A percentile compares a stretch with the other conserved stretches of the same genome.
Conservation (phyloP, 2,797 vertebrate genomes). For the Otolemur crassicaudatus region DNA sequence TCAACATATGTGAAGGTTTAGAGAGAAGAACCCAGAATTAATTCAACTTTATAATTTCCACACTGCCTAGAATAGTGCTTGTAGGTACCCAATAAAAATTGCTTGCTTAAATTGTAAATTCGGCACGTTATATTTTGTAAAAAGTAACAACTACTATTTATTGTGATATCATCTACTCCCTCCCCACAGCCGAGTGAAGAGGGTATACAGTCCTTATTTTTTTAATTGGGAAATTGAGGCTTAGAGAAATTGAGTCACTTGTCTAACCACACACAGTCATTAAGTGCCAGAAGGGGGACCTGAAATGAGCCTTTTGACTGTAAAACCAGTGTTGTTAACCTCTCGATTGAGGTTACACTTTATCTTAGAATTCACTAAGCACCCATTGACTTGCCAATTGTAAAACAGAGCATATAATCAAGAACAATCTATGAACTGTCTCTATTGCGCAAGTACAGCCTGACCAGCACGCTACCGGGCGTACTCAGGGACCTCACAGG, state of each 20-base stretch:
- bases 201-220: neutral
- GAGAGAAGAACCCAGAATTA: neutral
- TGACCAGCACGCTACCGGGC: neutral
- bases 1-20: neutral
- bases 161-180: neutral
- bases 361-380: conserved; percentile 53
- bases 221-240: conserved; percentile 50
- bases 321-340: conserved; percentile 12
- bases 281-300: neutral
- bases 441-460: neutral
- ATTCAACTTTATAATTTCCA: conserved; percentile 33
- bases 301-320: conserved; percentile 47
- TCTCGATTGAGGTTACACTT: conserved; percentile 30
- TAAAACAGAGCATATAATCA: conserved; percentile 24
- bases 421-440: neutral
- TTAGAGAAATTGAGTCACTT: conserved; percentile 42
- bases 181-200: neutral
- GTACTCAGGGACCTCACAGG: neutral
- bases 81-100: neutral
- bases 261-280: neutral
- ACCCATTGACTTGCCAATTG: neutral
- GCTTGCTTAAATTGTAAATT: conserved; percentile 5
- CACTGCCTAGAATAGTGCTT: neutral
- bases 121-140: neutral
- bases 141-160: neutral